Evolutionary conservation across 92 coral and sea anemone genomes (phyloP).

Genomic region (Montipora capitata): DNA sequence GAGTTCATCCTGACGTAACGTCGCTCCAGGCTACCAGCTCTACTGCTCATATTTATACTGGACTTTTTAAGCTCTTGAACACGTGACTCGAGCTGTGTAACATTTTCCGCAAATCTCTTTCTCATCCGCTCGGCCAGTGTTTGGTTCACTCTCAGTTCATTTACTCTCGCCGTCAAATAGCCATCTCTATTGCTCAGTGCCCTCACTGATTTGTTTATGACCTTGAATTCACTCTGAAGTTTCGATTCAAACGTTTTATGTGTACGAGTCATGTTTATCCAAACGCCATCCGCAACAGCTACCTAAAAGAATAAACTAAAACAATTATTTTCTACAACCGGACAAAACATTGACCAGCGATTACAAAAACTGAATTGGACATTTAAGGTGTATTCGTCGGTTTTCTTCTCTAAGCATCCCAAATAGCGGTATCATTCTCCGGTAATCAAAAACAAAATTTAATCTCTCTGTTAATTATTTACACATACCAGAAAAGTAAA

Average conservation of each 20-base stretch:
- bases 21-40: constrained; percentile 9
- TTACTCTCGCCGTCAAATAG: neutral
- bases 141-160: constrained; percentile 24
- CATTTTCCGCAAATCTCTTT: constrained; percentile 5
- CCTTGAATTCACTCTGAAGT: constrained; percentile 8
- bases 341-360: no score
- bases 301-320: neutral
- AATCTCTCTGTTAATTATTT: no score
- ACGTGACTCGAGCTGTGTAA: constrained; percentile 20
- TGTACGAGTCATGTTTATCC: constrained; percentile 27
- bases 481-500: no score
- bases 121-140: neutral
- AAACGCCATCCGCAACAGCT: constrained; percentile 33
- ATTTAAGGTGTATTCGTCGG: no score
- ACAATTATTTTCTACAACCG: neutral
- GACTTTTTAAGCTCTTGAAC: constrained; percentile 13
- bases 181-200: neutral
- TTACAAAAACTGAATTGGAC: no score
- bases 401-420: no score
- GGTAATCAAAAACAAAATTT: no score
- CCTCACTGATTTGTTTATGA: constrained; percentile 22
- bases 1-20: constrained; percentile 39
- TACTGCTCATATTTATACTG: neutral
- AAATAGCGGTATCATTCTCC: no score
- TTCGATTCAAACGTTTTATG: constrained; percentile 18